Percentiles rank a stretch among this genome's conserved stretches.
These are phyloP conservation scores for Phymanthus crucifer DNA, from an alignment of 92 coral and sea anemone genomes.

Conservation along the genomic window DNA sequence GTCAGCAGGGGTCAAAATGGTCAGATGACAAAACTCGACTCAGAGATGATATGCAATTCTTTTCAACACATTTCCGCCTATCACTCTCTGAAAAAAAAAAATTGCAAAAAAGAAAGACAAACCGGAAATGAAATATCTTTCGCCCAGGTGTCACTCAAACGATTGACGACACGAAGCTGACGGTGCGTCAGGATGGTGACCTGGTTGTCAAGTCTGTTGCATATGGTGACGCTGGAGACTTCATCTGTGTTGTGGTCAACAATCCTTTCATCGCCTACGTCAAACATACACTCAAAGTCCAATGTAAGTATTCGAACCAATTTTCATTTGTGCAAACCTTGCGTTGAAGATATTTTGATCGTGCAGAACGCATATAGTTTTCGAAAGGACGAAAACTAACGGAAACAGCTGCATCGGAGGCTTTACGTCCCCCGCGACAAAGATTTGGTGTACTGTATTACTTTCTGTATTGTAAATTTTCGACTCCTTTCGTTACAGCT, in stretches of 20 bases:
- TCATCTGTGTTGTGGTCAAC: constrained; percentile 36
- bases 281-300: constrained; percentile 22
- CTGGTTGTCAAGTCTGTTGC: constrained; percentile 24
- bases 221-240: constrained; percentile 35
- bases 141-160: constrained; percentile 10
- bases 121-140: not conserved
- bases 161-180: constrained; percentile 20
- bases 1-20: too few relatives aligned
- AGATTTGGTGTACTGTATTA: too few relatives aligned
- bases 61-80: not conserved
- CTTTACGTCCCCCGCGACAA: too few relatives aligned
- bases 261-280: constrained; percentile 23
- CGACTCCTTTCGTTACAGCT: constrained; percentile 12
- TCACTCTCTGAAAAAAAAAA: too few relatives aligned
- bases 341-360: not conserved
- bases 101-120: not conserved
- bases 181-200: constrained; percentile 32
- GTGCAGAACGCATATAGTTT: not conserved
- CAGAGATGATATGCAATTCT: too few relatives aligned
- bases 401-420: too few relatives aligned
- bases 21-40: too few relatives aligned
- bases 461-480: not conserved
- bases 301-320: constrained; percentile 40
- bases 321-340: too few relatives aligned
- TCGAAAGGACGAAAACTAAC: too few relatives aligned